Evolutionary conservation across 1,140 invertebrate genomes (phyloP), one percentile per base, ranked within the genome.

Genomic region (Brachionus manjavacas): DNA sequence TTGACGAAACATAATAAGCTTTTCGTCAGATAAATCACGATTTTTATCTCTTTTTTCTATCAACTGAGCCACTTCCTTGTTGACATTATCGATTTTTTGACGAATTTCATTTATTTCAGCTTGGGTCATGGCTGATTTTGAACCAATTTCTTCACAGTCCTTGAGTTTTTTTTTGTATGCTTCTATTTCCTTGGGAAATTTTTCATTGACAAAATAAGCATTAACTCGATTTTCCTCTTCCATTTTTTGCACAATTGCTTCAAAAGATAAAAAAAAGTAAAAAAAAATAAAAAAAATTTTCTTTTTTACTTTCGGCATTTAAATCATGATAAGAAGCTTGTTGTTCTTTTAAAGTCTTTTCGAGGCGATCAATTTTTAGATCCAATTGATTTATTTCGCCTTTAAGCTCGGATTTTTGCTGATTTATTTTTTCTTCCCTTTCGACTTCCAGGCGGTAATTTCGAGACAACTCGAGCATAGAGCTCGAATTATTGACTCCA

Each of bases 1-100:
- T 87, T 96, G 94, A 49, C 94, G 91, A 87, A 94, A 95, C 31
- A 94, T 92, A 4, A 93, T 92, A 83, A 95, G 91, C 88, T 94
- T 94, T 88, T 95, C 94, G 86, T 92, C 91, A 23, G 91, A 91
- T 7, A 89, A 89, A 85, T 92, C 89, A 14, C 88, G 87, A 85
- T 86, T 89, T 49, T 88, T 86, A 87, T 91, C 90, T 76, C 89
- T 88, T 85, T 89, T 91, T 85, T 91, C 91, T 64, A 90, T 89
- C 55, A 91, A 86, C 68, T 90, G 87, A 85, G 93, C 93, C 20
- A 93, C 90, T 88, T 93, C 92, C 66, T 89, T 86, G 85, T 92
- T 93, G 12, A 93, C 88, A 49, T 88, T 87, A 84, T 92, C 89
- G 86, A 93, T 92, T 92, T 93, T 85, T 55, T 80, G 49, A 85